Percentiles rank a stretch among this genome's conserved stretches.
These are phyloP conservation scores for Liparis tanakae DNA, from an alignment of 2,797 vertebrate species.

Conservation along the genomic window DNA sequence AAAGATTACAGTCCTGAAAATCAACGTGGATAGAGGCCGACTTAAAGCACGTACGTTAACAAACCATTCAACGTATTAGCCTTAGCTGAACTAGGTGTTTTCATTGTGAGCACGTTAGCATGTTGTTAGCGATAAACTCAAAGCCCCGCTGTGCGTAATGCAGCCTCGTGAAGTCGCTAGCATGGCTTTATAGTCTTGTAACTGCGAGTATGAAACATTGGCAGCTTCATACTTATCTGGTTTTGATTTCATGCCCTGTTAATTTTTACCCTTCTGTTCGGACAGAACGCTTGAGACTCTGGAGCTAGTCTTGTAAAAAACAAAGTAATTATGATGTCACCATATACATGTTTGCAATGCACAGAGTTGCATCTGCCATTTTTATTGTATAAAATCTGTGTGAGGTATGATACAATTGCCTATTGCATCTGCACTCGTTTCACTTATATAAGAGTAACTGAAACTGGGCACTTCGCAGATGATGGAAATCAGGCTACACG, in stretches of 20 bases:
- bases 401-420: neutral
- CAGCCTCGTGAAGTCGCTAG: neutral
- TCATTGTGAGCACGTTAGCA: neutral
- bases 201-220: neutral
- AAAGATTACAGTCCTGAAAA: neutral
- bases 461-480: no score
- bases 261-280: neutral
- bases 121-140: neutral
- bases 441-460: no score
- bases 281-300: neutral
- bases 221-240: neutral
- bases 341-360: neutral
- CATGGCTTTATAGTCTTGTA: slow-evolving; percentile 2
- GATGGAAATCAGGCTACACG: no score
- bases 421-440: neutral
- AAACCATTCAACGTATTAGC: neutral
- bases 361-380: neutral
- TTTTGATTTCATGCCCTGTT: slow-evolving; percentile 2
- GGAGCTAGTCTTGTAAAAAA: neutral
- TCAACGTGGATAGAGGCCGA: no score
- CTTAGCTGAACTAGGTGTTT: neutral
- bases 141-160: neutral
- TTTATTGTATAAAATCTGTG: neutral
- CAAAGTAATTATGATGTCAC: neutral
- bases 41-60: neutral